A percentile compares a stretch with the other conserved stretches of the same genome.
Evolutionary conservation across 2,797 vertebrate species (phyloP).

Genomic region (Streptopelia turtur): DNA sequence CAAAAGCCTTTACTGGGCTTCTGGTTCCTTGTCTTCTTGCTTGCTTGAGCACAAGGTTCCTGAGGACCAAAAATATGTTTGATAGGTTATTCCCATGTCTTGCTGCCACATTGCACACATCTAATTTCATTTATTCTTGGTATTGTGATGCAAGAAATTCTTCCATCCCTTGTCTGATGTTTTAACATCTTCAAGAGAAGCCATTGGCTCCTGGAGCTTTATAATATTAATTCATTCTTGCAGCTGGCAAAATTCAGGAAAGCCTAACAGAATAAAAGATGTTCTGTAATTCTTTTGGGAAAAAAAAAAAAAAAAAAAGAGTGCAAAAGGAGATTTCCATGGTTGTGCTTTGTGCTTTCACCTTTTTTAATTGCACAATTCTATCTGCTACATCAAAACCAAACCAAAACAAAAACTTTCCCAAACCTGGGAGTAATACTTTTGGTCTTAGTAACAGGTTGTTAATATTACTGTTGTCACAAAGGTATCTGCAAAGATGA

Average conservation of each 20-base stretch:
- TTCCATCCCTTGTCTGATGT: background rate
- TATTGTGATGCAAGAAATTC: background rate
- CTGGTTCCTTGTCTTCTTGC: background rate
- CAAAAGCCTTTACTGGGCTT: background rate
- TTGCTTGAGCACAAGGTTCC: accelerated
- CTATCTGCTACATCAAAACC: background rate
- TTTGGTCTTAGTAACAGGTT: background rate
- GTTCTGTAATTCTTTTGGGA: background rate
- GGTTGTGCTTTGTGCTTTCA: background rate
- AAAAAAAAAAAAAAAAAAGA: background rate
- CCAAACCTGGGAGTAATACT: background rate
- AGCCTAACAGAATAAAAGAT: background rate
- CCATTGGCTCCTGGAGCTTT: background rate
- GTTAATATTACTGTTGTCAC: slow-evolving; percentile 8
- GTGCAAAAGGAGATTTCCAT: background rate
- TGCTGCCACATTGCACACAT: background rate
- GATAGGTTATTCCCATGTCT: background rate
- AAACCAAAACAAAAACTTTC: background rate
- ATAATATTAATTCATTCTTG: background rate
- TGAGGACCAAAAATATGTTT: accelerated
- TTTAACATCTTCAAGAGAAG: background rate
- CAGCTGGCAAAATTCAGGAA: background rate
- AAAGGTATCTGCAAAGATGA: background rate
- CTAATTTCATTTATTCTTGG: background rate
- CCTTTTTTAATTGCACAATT: background rate